Evolutionary conservation across 2,113 vertebrate species (phyloP).

Genomic region (Chlorocebus sabaeus): DNA sequence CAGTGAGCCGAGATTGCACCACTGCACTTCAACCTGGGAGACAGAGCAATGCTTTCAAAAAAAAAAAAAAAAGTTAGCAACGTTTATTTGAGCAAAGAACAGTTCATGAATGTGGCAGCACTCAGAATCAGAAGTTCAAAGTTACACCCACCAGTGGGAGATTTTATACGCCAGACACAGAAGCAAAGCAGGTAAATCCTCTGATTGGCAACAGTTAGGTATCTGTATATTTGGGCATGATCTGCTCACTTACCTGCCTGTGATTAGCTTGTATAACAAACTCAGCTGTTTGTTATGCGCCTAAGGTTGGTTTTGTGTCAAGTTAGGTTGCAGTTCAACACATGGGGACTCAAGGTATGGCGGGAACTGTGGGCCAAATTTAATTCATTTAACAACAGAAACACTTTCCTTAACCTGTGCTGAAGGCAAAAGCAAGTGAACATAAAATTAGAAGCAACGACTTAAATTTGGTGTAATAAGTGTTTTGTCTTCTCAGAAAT

Average conservation of each 20-base stretch:
- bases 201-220: not conserved
- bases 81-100: not conserved
- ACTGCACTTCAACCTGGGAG: not conserved
- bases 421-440: not conserved
- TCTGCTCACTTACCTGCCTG: not conserved
- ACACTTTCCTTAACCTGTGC: not conserved
- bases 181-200: not conserved
- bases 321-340: not conserved
- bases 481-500: not conserved
- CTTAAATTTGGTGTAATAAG: not conserved
- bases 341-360: not conserved
- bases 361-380: not conserved
- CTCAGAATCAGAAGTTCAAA: not conserved
- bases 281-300: not conserved
- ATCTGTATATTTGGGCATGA: not conserved
- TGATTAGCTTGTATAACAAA: not conserved
- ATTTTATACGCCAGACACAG: not conserved
- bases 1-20: not conserved
- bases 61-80: not conserved
- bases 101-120: not conserved
- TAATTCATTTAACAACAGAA: not conserved
- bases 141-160: not conserved
- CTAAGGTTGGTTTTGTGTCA: not conserved
- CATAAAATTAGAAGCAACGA: not conserved
- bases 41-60: not conserved